Percentiles rank a stretch among this genome's conserved stretches.
These are phyloP conservation scores for Onychomys leucogaster DNA, from an alignment of 2,797 vertebrate genomes.

Conservation along the genomic window DNA sequence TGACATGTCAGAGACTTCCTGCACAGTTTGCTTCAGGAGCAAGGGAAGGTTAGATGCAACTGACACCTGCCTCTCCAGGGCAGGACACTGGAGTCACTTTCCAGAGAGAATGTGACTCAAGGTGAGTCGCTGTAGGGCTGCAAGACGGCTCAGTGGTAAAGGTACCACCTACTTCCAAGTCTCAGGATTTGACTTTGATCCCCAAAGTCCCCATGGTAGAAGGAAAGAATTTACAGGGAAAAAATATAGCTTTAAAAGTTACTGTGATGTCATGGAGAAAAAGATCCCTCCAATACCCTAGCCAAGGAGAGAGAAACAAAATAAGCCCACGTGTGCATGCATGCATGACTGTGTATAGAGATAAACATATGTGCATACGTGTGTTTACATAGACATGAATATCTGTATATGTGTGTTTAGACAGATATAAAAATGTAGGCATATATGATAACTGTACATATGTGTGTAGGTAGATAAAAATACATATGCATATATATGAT, in stretches of 20 bases:
- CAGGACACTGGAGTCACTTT: neutral
- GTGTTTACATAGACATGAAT: neutral
- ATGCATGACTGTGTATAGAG: neutral
- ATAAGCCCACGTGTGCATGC: neutral
- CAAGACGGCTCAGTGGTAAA: neutral
- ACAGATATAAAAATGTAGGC: neutral
- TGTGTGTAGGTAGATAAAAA: neutral
- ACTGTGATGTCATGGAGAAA: neutral
- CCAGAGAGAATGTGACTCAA: neutral
- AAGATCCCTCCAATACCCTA: neutral
- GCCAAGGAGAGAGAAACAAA: slow-evolving; percentile 44
- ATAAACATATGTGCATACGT: neutral
- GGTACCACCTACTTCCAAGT: neutral
- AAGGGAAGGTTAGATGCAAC: neutral
- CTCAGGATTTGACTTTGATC: neutral
- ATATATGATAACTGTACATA: neutral
- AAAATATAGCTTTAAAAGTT: neutral
- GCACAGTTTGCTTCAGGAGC: neutral
- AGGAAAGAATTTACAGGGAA: neutral
- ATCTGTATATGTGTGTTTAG: neutral
- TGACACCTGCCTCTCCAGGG: too few relatives aligned
- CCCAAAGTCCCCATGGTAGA: neutral
- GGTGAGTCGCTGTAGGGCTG: neutral
- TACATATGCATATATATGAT: neutral
- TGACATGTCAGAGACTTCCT: neutral